These are phyloP conservation scores for Colostygia pectinataria DNA, from an alignment of 2,888 invertebrate genomes.

Conservation along the genomic window DNA sequence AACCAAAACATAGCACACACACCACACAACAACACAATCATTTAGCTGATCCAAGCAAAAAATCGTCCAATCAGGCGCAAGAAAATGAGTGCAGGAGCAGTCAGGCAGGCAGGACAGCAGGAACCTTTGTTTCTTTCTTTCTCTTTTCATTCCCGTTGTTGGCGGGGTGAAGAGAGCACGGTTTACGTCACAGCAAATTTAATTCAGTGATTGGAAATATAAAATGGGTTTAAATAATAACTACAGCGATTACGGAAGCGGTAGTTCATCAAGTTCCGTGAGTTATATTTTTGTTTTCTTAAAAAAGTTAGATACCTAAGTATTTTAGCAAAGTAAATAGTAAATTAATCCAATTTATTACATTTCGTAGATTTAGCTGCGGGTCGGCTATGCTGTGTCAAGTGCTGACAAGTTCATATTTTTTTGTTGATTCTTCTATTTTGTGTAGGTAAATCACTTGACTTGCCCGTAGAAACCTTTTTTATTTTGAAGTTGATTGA, in stretches of 20 bases:
- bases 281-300: no score
- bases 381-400: no score
- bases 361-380: conserved; percentile 3
- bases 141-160: no score
- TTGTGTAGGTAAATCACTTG: not conserved
- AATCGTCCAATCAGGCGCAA: conserved; percentile 17
- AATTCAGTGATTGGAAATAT: conserved; percentile 27
- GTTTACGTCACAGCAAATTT: not conserved
- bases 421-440: conserved; percentile 15
- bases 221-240: conserved; percentile 38
- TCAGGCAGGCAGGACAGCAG: conserved; percentile 14
- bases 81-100: not conserved
- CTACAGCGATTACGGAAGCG: conserved; percentile 56
- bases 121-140: no score
- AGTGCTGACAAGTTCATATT: conserved; percentile 21
- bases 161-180: conserved; percentile 21
- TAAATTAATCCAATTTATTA: no score
- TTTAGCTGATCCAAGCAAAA: not conserved
- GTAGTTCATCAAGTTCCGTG: conserved; percentile 53
- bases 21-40: not conserved
- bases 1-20: not conserved
- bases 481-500: no score
- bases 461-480: no score
- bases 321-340: no score
- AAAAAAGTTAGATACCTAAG: no score